Evolutionary conservation across 2,113 vertebrate species (phyloP).

Genomic region (rat (Rattus norvegicus)): DNA sequence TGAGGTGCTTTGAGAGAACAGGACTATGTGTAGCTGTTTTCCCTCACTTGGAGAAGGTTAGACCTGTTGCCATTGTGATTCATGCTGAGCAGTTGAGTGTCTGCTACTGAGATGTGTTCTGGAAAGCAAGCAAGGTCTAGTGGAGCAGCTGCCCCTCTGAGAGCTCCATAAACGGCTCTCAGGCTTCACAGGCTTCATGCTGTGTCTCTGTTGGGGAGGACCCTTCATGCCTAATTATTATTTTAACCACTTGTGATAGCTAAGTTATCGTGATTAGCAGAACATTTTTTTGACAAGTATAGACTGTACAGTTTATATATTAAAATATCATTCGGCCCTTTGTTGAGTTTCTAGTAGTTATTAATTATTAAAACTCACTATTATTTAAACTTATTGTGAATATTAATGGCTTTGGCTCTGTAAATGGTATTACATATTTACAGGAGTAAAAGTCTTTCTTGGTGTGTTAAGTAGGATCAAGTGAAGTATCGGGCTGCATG

Average conservation of each 20-base stretch:
- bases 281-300: conserved; percentile 8
- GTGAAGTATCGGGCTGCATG: conserved; percentile 6
- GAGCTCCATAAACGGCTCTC: neutral
- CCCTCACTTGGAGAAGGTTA: neutral
- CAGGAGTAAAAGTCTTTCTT: conserved; percentile 16
- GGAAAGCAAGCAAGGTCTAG: neutral
- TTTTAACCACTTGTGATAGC: conserved; percentile 45
- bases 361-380: conserved; percentile 50
- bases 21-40: neutral
- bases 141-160: neutral
- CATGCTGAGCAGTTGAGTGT: neutral
- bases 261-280: neutral
- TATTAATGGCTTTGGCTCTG: conserved; percentile 57
- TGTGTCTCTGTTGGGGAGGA: neutral
- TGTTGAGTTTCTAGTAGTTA: conserved; percentile 32
- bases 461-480: neutral
- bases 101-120: neutral
- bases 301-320: conserved; percentile 7
- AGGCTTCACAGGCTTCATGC: neutral
- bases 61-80: neutral
- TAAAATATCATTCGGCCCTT: conserved; percentile 40
- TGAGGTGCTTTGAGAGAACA: neutral
- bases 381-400: conserved; percentile 36
- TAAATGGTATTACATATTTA: conserved; percentile 39
- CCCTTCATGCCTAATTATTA: neutral